Evolutionary conservation across 2,888 invertebrate species (phyloP).

Genomic region (Acholoe squamosa): DNA sequence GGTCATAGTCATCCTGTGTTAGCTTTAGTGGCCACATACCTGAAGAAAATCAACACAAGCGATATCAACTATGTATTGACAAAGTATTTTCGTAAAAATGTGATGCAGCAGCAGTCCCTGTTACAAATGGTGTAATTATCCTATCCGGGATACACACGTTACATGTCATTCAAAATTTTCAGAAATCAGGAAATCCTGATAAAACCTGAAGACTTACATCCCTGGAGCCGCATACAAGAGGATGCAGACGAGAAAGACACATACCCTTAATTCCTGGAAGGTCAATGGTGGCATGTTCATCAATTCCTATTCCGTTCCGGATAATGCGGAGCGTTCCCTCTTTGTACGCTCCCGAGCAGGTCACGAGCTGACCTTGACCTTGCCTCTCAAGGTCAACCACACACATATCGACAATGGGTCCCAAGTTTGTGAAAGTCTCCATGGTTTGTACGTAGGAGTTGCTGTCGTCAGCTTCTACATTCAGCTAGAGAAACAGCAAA

Average conservation of each 20-base stretch:
- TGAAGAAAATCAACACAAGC: slow-evolving; percentile 68
- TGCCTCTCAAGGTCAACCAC: slow-evolving; percentile 97
- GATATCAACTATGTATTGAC: no score
- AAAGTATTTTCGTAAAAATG: no score
- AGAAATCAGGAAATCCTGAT: no score
- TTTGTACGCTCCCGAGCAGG: slow-evolving; percentile 98
- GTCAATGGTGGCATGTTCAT: slow-evolving; percentile 98
- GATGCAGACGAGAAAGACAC: no score
- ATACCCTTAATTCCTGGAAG: slow-evolving; percentile 95
- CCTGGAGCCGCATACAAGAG: no score
- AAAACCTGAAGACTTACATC: no score
- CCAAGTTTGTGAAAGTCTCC: slow-evolving; percentile 98
- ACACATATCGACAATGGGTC: slow-evolving; percentile 98
- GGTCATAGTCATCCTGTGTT: slow-evolving; percentile 87
- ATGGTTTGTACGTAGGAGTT: slow-evolving; percentile 96
- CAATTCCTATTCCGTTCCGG: slow-evolving; percentile 98
- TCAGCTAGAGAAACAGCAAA: slow-evolving; percentile 85
- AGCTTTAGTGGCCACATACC: slow-evolving; percentile 97
- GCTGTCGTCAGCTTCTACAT: slow-evolving; percentile 91
- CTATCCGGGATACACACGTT: no score
- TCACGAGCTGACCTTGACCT: slow-evolving; percentile 91
- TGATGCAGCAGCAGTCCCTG: no score
- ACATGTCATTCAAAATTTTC: no score
- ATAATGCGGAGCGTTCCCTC: slow-evolving; percentile 98
- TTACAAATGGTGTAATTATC: no score